A percentile compares a stretch with the other conserved stretches of the same genome.
phyloP scores from a whole-genome alignment of 2,888 invertebrate genomes.

The Parnassius smintheus region DNA sequence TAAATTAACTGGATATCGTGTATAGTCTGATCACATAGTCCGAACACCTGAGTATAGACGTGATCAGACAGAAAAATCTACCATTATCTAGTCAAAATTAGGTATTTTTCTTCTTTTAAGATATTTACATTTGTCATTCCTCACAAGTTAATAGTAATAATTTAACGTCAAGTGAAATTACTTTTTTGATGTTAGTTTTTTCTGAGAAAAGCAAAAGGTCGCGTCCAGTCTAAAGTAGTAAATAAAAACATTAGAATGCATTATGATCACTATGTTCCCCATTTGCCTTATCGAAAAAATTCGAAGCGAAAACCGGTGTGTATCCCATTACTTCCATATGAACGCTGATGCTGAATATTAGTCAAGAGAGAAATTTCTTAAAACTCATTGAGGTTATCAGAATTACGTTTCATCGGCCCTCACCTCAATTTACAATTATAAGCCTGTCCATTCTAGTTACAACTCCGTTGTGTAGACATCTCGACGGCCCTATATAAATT shows the following conservation, averaged over 20 bases:
- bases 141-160: too few relatives aligned
- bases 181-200: too few relatives aligned
- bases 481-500: slow-evolving; percentile 20
- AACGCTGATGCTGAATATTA: slow-evolving; percentile 16
- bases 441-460: slow-evolving; percentile 30
- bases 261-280: slow-evolving; percentile 11
- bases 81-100: too few relatives aligned
- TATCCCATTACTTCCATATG: slow-evolving; percentile 19
- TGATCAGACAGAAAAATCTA: too few relatives aligned
- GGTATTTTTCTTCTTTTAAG: too few relatives aligned
- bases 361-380: slow-evolving; percentile 25
- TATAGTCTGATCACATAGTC: too few relatives aligned
- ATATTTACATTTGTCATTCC: too few relatives aligned
- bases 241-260: slow-evolving; percentile 16
- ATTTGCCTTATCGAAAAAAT: slow-evolving; percentile 19
- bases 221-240: not conserved
- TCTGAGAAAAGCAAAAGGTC: slow-evolving; percentile 5
- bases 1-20: too few relatives aligned
- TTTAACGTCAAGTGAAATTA: too few relatives aligned
- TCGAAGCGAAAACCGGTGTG: slow-evolving; percentile 23
- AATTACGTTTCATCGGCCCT: slow-evolving; percentile 21
- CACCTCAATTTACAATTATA: slow-evolving; percentile 31
- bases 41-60: too few relatives aligned
- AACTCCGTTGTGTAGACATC: slow-evolving; percentile 12
- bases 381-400: slow-evolving; percentile 26